These are phyloP conservation scores for Odontomachus brunneus DNA, from an alignment of 1,140 invertebrate genomes.

Conservation along the genomic window DNA sequence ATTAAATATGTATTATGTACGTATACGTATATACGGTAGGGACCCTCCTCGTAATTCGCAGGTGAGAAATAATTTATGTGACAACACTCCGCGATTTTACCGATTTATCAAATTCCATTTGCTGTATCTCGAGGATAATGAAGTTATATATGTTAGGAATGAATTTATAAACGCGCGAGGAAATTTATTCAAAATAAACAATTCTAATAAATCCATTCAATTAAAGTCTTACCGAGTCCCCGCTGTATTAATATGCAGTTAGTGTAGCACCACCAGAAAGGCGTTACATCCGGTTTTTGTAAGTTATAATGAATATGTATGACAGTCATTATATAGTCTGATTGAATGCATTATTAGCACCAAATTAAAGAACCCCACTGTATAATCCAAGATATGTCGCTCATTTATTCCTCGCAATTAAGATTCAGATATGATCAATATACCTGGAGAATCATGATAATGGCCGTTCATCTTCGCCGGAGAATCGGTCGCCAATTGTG, in stretches of 20 bases:
- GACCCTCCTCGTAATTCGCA: background rate
- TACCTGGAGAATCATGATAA: constrained; percentile 90
- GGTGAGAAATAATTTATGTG: background rate
- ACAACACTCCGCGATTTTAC: background rate
- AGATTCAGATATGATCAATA: constrained; percentile 74
- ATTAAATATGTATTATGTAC: constrained; percentile 35
- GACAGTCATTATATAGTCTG: constrained; percentile 6
- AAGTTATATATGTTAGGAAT: background rate
- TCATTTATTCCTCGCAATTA: constrained; percentile 12
- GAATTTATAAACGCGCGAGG: background rate
- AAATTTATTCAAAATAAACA: background rate
- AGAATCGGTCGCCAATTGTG: constrained; percentile 94
- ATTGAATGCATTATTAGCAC: constrained; percentile 30
- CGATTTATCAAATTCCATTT: constrained; percentile 8
- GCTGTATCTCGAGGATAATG: background rate
- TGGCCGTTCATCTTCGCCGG: constrained; percentile 92
- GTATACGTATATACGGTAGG: constrained; percentile 16
- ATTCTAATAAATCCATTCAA: background rate
- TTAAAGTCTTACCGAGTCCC: constrained; percentile 17
- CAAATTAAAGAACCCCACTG: background rate
- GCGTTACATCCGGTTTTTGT: constrained; percentile 36
- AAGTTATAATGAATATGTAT: constrained; percentile 25
- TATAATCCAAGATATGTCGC: constrained; percentile 5
- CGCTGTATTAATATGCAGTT: constrained; percentile 63
- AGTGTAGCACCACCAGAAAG: constrained; percentile 46